Evolutionary conservation across 2,797 vertebrate species (phyloP), one percentile per base, ranked within the genome.

Genomic region (Podargus strigoides): DNA sequence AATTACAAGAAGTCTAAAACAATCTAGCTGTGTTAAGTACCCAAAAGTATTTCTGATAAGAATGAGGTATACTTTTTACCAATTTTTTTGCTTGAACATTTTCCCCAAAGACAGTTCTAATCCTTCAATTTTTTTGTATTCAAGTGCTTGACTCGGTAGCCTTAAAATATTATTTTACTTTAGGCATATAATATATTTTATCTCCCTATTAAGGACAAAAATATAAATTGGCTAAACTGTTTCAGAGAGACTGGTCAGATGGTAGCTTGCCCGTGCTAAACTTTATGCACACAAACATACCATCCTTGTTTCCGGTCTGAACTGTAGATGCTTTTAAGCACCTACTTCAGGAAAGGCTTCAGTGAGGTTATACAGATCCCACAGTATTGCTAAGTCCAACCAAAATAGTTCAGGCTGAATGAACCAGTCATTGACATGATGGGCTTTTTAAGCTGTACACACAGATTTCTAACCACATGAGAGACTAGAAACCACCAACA

Each of bases 331-430:
- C 56, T 76, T 95, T 92, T 90, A 96, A 96, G 92, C 94, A 96
- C 83, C 90, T 87, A 91, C 90, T 97, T 94, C 60, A 93, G 93
- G 89, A 92, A 60, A 90, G 81, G 69, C 68, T 96, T 69, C 84
- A 69, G 91, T 62, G 95, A 92, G 89, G 87, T 93, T 95, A 87
- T 30, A 90, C 89, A 94, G 89, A 97, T 92, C 93, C 93, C 94
- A 70, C 83, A 95, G 59, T n/a, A 62, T 59, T 67, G 41, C 85
- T 22, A 32, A 42, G 93, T 90, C 96, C 96, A 97, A 96, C 0
- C 2, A 82, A 97, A 97, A 97, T 44, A 97, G 18, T 92, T 58
- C 78, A 80, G 81, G 30, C 64, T 95, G 73, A 97, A 94, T 94
- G 89, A 91, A 58, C 34, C 90, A 94, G 88, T 93, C 94, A 95